Base-by-base conservation (phyloP, 2,113 vertebrate species). In the Chlamydotis undulata region DNA sequence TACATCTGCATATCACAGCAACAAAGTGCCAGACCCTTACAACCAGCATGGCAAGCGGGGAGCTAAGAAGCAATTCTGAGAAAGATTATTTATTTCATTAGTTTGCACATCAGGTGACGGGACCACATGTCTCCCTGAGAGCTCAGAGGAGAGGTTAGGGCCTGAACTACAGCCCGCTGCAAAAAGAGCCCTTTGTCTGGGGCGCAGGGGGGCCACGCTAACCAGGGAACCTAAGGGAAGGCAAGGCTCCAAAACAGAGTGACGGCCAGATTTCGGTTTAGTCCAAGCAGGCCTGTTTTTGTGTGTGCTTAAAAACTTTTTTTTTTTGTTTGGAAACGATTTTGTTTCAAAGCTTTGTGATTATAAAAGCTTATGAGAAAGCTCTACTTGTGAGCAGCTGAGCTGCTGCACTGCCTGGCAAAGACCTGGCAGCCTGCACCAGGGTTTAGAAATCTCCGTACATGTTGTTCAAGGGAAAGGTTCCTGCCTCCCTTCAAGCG, bases 331-430 rank as follows among this genome's bases (percentile, higher is more conserved):
- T 91, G 83, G 91, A 94, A 96, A 92, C 6, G 21, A 92, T 96
- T 93, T 96, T 92, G 41, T 89, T 83, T 61, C 81, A 94, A 89
- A 96, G 93, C 95, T 93, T 84, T 84, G 94, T 82, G 83, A 96
- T 96, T 96, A 95, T 39, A 94, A 91, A 97, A 95, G 95, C 91
- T 89, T 83, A 89, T 39, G 89, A 95, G 91, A 97, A 95, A 93
- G 94, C 78, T 83, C 81, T 83, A 29, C 91, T 96, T 96, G 95
- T 96, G 87, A 95, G 95, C 94, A 89, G 96, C 95, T 95, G 92
- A 96, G 96, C 96, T 94, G 89, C 82, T 88, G 87, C 71, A 67
- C 93, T 85, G 96, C 94, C 93, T 94, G 91, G 97, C 89, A 97
- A 94, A 96, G 95, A 90, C 93, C 96, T 97, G 94, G 95, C 94